Evolutionary conservation across 92 coral and sea anemone genomes (phyloP), one percentile per base, ranked within the genome.

Genomic region (Virgularia gustaviana): DNA sequence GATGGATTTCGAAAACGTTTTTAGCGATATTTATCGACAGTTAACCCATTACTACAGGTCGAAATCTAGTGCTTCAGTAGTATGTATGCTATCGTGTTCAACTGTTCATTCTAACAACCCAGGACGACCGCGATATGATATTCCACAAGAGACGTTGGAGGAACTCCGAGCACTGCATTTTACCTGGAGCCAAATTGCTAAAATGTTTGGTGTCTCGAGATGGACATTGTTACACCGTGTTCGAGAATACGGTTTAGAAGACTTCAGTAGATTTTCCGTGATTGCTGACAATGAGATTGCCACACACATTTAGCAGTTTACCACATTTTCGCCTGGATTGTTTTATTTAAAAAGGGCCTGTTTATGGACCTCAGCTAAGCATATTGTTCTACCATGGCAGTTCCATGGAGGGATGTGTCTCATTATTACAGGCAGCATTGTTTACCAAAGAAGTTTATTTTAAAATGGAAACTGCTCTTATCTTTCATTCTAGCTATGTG

Each of bases 201-300:
- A 38, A 77, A 86, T 88, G 87, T 81, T 88, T 75, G 83, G 87
- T 15, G 78, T 84, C 44, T 88, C 89, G 29, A 65, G 88, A 33
- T 81, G 85, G 85, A 84, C 83, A 20, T 63, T 88, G 33, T 55
- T 44, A 77, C 77, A 84, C 20, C 65, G 87, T 9, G 83, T 84
- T 12, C 67, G 77, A 5, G 87, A 77, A 63, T 78, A 84, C 51
- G 80, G 71, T 29, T 36, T 75, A 0, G 33, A 59, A n/a, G 38
- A 62, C 74, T 41, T 81, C 41, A 84, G 81, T 79, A n/a, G 75
- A 38, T n/a, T n/a, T n/a, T n/a, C n/a, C n/a, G n/a, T n/a, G n/a
- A n/a, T n/a, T n/a, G n/a, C n/a, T n/a, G n/a, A n/a, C n/a, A n/a
- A n/a, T n/a, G n/a, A n/a, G n/a, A n/a, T n/a, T n/a, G n/a, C n/a